phyloP scores from a whole-genome alignment of 1,140 invertebrate genomes.

The Microvelia longipes region DNA sequence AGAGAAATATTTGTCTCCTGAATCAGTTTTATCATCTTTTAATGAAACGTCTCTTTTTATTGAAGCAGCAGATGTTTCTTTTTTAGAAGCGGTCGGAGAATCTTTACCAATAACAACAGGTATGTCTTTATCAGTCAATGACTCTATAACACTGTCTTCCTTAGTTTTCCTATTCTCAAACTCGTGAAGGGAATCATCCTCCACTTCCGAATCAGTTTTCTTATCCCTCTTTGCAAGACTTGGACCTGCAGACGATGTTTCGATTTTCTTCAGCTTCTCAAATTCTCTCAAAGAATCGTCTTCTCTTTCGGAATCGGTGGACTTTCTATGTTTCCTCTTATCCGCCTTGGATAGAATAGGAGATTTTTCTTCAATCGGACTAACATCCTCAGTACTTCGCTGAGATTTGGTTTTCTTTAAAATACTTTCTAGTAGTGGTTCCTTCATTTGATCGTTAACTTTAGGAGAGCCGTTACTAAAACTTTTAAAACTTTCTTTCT shows the following conservation, averaged over 20 bases:
- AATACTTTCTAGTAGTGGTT: neutral
- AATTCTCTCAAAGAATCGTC: slow-evolving; percentile 24
- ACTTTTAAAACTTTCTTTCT: slow-evolving; percentile 42
- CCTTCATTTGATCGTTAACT: slow-evolving; percentile 1
- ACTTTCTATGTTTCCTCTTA: slow-evolving; percentile 11
- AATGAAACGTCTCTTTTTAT: neutral
- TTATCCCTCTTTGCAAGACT: slow-evolving; percentile 7
- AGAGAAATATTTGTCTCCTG: neutral
- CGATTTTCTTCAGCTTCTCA: slow-evolving; percentile 17
- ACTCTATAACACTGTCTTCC: neutral
- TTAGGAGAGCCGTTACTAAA: slow-evolving; percentile 31
- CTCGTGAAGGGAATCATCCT: slow-evolving; percentile 19
- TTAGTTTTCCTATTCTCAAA: slow-evolving; percentile 5
- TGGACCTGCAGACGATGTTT: neutral
- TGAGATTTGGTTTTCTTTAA: neutral
- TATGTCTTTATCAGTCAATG: neutral
- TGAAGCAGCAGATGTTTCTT: neutral
- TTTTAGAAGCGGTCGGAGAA: too few species aligned
- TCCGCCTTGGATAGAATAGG: neutral
- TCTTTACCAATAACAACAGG: too few species aligned
- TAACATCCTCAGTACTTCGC: slow-evolving; percentile 7
- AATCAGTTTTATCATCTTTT: neutral
- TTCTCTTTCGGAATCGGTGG: slow-evolving; percentile 21
- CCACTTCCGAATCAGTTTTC: slow-evolving; percentile 17
- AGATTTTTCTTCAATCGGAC: slow-evolving; percentile 2